A percentile compares a stretch with the other conserved stretches of the same genome.
These are phyloP conservation scores for Archilochus colubris DNA, from an alignment of 2,113 vertebrate genomes.

Conservation along the genomic window DNA sequence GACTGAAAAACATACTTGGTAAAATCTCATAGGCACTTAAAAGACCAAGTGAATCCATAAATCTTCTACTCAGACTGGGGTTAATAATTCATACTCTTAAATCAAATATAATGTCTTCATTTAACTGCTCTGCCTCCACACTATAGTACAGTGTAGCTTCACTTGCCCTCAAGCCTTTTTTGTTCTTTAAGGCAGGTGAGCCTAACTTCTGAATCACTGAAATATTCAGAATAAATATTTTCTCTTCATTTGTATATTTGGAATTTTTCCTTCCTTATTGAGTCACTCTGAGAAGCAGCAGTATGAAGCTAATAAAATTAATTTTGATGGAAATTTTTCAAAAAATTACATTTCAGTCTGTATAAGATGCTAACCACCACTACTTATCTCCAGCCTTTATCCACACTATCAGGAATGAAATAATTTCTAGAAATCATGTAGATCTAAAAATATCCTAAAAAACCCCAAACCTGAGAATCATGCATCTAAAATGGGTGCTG, in stretches of 20 bases:
- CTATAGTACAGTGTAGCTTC: neutral
- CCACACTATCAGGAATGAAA: neutral
- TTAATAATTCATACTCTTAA: constrained; percentile 42
- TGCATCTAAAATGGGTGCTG: neutral
- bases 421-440: neutral
- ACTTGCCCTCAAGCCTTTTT: neutral
- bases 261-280: neutral
- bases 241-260: neutral
- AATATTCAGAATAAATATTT: neutral
- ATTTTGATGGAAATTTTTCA: neutral
- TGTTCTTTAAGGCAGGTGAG: neutral
- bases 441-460: neutral
- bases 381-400: neutral
- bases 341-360: neutral
- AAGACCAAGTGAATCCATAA: constrained; percentile 12
- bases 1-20: neutral
- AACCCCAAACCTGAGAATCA: rapidly evolving
- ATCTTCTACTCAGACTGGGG: neutral
- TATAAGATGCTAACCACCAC: neutral
- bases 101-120: constrained; percentile 22
- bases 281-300: neutral
- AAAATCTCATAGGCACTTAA: neutral
- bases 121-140: constrained; percentile 3
- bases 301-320: neutral
- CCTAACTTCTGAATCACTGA: neutral